phyloP scores from a whole-genome alignment of 1,140 invertebrate species.

The Drosophila simulans region DNA sequence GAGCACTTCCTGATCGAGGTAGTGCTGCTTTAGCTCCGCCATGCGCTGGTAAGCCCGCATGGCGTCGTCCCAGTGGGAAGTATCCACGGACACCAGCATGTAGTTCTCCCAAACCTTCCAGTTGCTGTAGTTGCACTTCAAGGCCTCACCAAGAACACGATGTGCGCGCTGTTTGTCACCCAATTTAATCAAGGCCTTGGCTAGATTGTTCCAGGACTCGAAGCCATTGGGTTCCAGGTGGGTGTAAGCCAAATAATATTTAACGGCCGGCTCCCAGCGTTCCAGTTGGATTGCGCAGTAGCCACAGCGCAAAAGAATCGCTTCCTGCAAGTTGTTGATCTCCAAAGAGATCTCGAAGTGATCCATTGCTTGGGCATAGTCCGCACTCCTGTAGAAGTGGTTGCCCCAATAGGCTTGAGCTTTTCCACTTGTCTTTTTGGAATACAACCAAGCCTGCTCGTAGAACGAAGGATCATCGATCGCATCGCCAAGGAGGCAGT shows the following conservation, averaged over 20 bases:
- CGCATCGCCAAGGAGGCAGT: slow-evolving; percentile 92
- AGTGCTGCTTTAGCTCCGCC: slow-evolving; percentile 93
- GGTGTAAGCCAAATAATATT: slow-evolving; percentile 94
- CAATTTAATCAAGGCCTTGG: slow-evolving; percentile 95
- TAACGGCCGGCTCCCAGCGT: slow-evolving; percentile 93
- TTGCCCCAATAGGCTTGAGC: slow-evolving; percentile 94
- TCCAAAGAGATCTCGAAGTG: slow-evolving; percentile 92
- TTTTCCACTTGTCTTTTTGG: slow-evolving; percentile 90
- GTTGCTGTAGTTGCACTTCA: slow-evolving; percentile 97
- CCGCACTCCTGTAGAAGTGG: slow-evolving; percentile 90
- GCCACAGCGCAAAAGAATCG: slow-evolving; percentile 94
- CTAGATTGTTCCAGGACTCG: slow-evolving; percentile 99
- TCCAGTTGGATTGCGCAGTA: slow-evolving; percentile 92
- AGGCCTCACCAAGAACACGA: slow-evolving; percentile 93
- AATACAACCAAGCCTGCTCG: slow-evolving; percentile 95
- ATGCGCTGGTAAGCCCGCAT: slow-evolving; percentile 93
- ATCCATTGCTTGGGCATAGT: slow-evolving; percentile 91
- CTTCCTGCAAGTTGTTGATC: slow-evolving; percentile 93
- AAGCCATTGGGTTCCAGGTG: slow-evolving; percentile 94
- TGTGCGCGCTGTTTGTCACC: slow-evolving; percentile 94
- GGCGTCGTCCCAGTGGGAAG: slow-evolving; percentile 90
- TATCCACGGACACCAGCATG: slow-evolving; percentile 92
- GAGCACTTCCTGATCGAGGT: slow-evolving; percentile 92
- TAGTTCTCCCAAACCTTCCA: slow-evolving; percentile 99
- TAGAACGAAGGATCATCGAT: slow-evolving; percentile 93